Evolutionary conservation across 1,140 invertebrate species (phyloP), one percentile per base, ranked within the genome.

Genomic region (Drosophila cardini): DNA sequence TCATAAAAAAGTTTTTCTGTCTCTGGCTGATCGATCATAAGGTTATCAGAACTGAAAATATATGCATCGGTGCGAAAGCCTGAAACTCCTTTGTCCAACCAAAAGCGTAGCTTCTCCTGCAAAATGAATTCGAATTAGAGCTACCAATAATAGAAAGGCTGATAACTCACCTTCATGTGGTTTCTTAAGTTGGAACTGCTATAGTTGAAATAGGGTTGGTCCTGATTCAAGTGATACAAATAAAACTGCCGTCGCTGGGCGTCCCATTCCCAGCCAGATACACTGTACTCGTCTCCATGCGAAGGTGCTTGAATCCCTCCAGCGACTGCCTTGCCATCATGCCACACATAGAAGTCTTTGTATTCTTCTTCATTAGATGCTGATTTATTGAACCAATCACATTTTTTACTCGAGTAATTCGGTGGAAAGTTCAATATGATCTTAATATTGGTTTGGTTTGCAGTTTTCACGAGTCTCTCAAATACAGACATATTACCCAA

Each of bases 361-460:
- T 95, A 96, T 11, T 93, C 93, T 18, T 94, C 93, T 42, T 95
- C 93, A 10, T 92, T 92, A 30, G 92, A 92, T 9, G 93, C 86
- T 26, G 95, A 95, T 55, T 94, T 93, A 46, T 93, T 77, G 84
- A 96, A 96, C 96, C 96, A 96, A 50, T 94, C 93, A 87, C 95
- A 95, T 76, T 95, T 93, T 76, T 95, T 94, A 74, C 95, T 96
- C n/a, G 94, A 94, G 84, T 98, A 96, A 92, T 98, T 98, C 2
- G 97, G 96, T 16, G 98, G 95, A 82, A 98, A 95, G 89, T 98
- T 97, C 90, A 98, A 90, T 34, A 98, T 93, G 6, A 98, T 91
- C 90, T 96, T 96, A 32, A 98, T 93, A 9, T 80, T 76, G 32
- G 82, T 45, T 16, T 78, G 43, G 15, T 95, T 94, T 7, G 95